phyloP scores from a whole-genome alignment of 92 coral and sea anemone genomes.

The Porites evermanni region DNA sequence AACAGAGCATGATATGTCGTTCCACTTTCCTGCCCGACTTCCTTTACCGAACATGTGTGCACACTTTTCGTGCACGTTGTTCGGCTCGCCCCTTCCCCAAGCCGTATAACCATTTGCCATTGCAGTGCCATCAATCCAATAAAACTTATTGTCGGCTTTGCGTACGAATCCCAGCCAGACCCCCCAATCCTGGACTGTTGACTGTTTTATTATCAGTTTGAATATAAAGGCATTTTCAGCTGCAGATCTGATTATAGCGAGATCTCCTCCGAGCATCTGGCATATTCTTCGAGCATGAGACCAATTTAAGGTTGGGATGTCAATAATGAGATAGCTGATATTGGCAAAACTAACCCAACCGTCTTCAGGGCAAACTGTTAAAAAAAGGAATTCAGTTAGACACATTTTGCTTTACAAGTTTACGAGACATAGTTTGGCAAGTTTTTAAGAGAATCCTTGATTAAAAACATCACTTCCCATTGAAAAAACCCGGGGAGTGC shows the following conservation, averaged over 20 bases:
- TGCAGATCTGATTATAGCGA: neutral
- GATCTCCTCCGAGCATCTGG: conserved; percentile 25
- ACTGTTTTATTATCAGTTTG: conserved; percentile 7
- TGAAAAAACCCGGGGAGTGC: too few species aligned
- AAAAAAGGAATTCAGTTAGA: too few species aligned
- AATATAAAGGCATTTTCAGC: conserved; percentile 6
- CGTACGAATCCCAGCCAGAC: neutral
- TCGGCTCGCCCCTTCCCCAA: conserved; percentile 15
- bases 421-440: too few species aligned
- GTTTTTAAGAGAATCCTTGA: too few species aligned
- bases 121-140: conserved; percentile 21
- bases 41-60: neutral
- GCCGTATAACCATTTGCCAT: neutral
- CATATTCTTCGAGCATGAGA: conserved; percentile 12
- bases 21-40: conserved; percentile 2
- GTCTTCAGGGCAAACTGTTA: too few species aligned
- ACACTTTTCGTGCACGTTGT: neutral
- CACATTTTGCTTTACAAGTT: too few species aligned
- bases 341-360: too few species aligned
- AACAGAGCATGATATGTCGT: neutral
- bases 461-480: too few species aligned
- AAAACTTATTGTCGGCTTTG: conserved; percentile 15
- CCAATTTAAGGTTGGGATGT: neutral
- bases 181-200: neutral
- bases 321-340: too few species aligned